Conservation (phyloP, 2,113 vertebrate genomes). For the Pipra filicauda region DNA sequence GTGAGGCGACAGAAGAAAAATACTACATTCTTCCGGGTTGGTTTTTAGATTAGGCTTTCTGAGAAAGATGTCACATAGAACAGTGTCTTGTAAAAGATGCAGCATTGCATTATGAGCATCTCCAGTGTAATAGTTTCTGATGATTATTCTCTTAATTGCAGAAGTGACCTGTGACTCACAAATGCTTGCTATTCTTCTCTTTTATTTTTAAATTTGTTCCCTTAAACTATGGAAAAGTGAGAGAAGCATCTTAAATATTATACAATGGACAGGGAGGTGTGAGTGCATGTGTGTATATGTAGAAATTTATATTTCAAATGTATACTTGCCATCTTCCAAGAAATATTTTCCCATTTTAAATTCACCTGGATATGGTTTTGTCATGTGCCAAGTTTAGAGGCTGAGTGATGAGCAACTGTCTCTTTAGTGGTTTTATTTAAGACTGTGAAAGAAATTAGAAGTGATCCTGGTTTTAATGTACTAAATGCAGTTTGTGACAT, state of each 20-base stretch:
- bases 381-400: neutral
- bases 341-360: neutral
- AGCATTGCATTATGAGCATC: neutral
- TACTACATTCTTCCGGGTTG: neutral
- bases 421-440: neutral
- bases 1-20: neutral
- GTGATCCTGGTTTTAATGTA: neutral
- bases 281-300: fast-evolving
- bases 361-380: neutral
- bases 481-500: neutral
- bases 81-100: neutral
- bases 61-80: neutral
- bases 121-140: neutral
- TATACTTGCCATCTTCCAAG: neutral
- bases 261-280: no score
- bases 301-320: neutral
- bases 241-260: neutral
- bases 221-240: neutral
- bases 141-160: neutral
- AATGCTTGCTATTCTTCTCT: neutral
- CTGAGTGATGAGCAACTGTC: neutral
- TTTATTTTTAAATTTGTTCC: neutral
- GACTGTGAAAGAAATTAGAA: neutral
- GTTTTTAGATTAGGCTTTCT: neutral
- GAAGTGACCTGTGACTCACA: neutral